Evolutionary conservation across 2,113 vertebrate species (phyloP), one percentile per base, ranked within the genome.

Genomic region (Nerophis lumbriciformis): DNA sequence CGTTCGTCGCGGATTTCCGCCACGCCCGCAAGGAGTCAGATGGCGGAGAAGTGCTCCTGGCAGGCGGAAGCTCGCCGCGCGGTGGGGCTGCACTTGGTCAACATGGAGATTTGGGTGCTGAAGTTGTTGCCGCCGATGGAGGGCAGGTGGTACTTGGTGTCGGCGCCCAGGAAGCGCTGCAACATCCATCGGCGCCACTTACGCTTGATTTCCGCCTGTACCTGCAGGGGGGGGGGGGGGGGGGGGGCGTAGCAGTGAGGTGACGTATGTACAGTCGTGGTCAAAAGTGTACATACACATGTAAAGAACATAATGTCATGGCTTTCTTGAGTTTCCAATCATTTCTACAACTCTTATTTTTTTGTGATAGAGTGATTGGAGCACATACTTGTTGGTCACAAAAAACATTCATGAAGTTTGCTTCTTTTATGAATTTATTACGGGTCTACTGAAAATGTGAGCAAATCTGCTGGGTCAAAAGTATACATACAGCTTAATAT

Each of bases 121-220:
- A 92, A 94, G 75, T 95, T 98, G 82, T 92, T 94, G 15, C 94
- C 93, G 77, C 91, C 93, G 12, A 91, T 85, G 5, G 92, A 94
- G 0, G 94, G 93, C 64, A 95, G 92, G 63, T 95, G 94, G 72
- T 95, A 94, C 76, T 95, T 95, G 52, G 91, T 83, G 69, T 91
- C 90, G 0, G 91, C 84, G 16, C 92, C 93, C 73, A 96, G 87
- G 70, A 94, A 88, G 76, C 93, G 82, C 79, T 96, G 93, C 73
- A 94, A 77, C 56, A 93, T 93, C 95, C 96, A 98, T 83, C 94
- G 91, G 49, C 96, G 81, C 96, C 96, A 99, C 77, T 98, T 99
- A 48, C 96, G 86, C 81, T 94, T 95, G 61, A 99, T 90, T 80
- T 99, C 97, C 0, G 91, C 91, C 78, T 99, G 97, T 49, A 98